Evolutionary conservation across 2,113 vertebrate genomes (phyloP).

Genomic region (Mesitornis unicolor): DNA sequence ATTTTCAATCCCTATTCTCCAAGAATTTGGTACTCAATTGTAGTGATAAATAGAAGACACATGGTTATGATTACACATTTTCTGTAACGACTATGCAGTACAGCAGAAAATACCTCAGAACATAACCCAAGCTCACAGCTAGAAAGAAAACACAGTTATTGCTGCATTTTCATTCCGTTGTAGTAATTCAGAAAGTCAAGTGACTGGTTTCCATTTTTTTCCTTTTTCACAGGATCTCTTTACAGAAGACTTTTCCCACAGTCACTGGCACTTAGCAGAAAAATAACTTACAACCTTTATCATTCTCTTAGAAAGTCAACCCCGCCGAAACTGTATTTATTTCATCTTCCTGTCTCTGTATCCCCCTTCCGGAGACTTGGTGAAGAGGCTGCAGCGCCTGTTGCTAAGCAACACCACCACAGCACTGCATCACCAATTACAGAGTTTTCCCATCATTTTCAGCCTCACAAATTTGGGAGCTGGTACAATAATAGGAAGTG

Average conservation of each 20-base stretch:
- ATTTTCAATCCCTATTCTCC: conserved; percentile 47
- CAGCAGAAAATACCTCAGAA: neutral
- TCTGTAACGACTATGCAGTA: neutral
- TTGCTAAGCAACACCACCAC: conserved; percentile 74
- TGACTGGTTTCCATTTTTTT: neutral
- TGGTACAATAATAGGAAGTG: neutral
- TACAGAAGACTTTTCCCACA: conserved; percentile 19
- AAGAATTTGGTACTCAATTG: conserved; percentile 28
- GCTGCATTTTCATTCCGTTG: neutral
- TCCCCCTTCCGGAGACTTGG: conserved; percentile 70
- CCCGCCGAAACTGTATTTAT: conserved; percentile 22
- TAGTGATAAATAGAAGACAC: conserved; percentile 52
- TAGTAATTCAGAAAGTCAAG: neutral
- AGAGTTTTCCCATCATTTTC: conserved; percentile 65
- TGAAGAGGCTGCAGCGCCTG: conserved; percentile 48
- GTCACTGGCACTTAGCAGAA: conserved; percentile 40
- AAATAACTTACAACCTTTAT: conserved; percentile 21
- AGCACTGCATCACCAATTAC: conserved; percentile 65
- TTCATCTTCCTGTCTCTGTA: conserved; percentile 71
- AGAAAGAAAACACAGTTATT: neutral
- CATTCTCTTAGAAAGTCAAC: conserved; percentile 1
- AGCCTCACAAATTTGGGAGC: conserved; percentile 57
- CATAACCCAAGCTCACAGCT: neutral
- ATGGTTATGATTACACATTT: neutral
- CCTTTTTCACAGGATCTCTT: neutral